A percentile compares a stretch with the other conserved stretches of the same genome.
These are phyloP conservation scores for Sepioteuthis lessoniana DNA, from an alignment of 2,888 invertebrate genomes.

Conservation along the genomic window DNA sequence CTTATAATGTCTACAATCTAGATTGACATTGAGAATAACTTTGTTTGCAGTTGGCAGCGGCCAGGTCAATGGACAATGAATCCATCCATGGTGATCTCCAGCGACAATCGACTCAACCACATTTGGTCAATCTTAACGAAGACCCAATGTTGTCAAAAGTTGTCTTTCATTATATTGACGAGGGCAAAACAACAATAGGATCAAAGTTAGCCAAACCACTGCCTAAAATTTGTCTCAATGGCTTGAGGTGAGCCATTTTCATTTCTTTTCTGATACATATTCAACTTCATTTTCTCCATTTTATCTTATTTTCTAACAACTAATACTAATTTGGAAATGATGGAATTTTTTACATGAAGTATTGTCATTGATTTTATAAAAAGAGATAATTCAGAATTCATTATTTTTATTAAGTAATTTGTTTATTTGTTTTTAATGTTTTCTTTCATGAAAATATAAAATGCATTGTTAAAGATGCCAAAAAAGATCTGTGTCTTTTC, in stretches of 20 bases:
- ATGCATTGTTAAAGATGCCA: too few species aligned
- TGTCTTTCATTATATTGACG: constrained; percentile 71
- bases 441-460: too few species aligned
- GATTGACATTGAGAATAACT: neutral
- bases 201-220: constrained; percentile 70
- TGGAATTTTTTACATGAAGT: too few species aligned
- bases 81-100: constrained; percentile 56
- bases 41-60: constrained; percentile 65
- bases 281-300: neutral
- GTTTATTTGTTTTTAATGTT: too few species aligned
- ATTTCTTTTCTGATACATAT: neutral
- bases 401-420: too few species aligned
- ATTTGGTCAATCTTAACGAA: constrained; percentile 75
- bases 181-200: constrained; percentile 70
- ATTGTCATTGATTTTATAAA: too few species aligned
- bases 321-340: too few species aligned
- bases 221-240: constrained; percentile 72
- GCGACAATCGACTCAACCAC: constrained; percentile 64
- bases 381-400: too few species aligned
- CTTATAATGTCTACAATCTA: too few species aligned
- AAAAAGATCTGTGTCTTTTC: too few species aligned
- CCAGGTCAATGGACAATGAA: constrained; percentile 62
- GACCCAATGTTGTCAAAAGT: constrained; percentile 75
- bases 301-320: neutral
- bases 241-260: constrained; percentile 67